A percentile compares a stretch with the other conserved stretches of the same genome.
Evolutionary conservation across 2,797 vertebrate species (phyloP).

Genomic region (Cossypha niveicapilla): DNA sequence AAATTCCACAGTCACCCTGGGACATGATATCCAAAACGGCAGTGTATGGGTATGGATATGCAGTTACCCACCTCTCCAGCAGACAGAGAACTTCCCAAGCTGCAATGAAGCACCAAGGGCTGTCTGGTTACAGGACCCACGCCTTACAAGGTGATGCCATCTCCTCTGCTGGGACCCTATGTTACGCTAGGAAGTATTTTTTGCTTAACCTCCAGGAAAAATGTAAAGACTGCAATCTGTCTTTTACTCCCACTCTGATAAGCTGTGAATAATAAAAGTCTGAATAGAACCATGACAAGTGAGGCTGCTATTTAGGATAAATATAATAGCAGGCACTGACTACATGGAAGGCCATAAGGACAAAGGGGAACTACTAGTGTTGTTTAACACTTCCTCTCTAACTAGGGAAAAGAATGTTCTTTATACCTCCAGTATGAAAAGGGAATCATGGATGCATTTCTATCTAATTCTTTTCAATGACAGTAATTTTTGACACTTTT

Average conservation of each 20-base stretch:
- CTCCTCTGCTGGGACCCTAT: not conserved
- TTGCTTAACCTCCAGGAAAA: not conserved
- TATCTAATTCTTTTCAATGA: not conserved
- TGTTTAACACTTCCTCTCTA: not conserved
- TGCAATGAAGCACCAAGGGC: not conserved
- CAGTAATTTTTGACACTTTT: not conserved
- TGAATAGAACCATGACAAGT: conserved; percentile 7
- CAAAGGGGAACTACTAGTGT: not conserved
- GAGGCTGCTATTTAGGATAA: not conserved
- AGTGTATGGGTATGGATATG: too few relatives aligned
- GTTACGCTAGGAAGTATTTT: not conserved
- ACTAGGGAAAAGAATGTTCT: not conserved
- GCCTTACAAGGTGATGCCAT: not conserved
- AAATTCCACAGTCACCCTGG: not conserved
- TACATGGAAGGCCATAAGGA: not conserved
- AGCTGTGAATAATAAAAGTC: conserved; percentile 39
- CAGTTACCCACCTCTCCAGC: not conserved
- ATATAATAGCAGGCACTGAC: not conserved
- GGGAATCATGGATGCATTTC: not conserved
- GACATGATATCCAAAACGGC: not conserved
- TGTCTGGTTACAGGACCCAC: not conserved
- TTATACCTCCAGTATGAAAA: not conserved
- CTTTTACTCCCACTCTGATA: conserved; percentile 24
- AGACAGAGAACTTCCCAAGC: not conserved
- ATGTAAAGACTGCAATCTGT: conserved; percentile 23